Evolutionary conservation across 2,113 vertebrate species (phyloP).

Genomic region (Colossoma macropomum): DNA sequence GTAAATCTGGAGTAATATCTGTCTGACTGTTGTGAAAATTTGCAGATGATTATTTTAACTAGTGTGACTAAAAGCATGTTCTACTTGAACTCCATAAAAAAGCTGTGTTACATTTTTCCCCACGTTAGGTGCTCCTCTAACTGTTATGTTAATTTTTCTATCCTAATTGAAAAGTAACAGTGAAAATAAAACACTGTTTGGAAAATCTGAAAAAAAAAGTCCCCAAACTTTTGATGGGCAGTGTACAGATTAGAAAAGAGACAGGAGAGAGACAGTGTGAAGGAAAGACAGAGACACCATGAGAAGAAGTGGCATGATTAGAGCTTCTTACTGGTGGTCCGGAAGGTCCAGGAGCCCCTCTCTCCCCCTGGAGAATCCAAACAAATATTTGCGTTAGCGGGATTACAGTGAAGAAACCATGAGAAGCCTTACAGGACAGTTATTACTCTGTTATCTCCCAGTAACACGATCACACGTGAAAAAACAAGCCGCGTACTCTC

Average conservation of each 20-base stretch:
- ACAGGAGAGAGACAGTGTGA: neutral
- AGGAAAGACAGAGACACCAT: conserved; percentile 29
- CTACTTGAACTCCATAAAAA: too few relatives aligned
- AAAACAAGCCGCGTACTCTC: conserved; percentile 28
- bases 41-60: too few relatives aligned
- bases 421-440: conserved; percentile 53
- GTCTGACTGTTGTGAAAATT: too few relatives aligned
- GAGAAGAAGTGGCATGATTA: conserved; percentile 45
- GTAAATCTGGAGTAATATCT: too few relatives aligned
- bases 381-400: conserved; percentile 72
- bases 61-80: too few relatives aligned
- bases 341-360: conserved; percentile 88
- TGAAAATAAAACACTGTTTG: too few relatives aligned
- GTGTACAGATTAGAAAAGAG: too few relatives aligned
- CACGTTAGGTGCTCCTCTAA: too few relatives aligned
- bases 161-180: too few relatives aligned
- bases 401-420: conserved; percentile 63
- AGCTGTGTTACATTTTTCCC: too few relatives aligned
- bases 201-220: too few relatives aligned
- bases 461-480: conserved; percentile 26
- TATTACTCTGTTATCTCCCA: conserved; percentile 39
- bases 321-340: conserved; percentile 91
- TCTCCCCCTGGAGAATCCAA: conserved; percentile 86
- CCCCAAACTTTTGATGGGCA: neutral
- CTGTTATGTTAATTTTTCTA: too few relatives aligned